A percentile compares a stretch with the other conserved stretches of the same genome.
These are phyloP conservation scores for Galleria mellonella DNA, from an alignment of 1,140 invertebrate species.

Conservation along the genomic window DNA sequence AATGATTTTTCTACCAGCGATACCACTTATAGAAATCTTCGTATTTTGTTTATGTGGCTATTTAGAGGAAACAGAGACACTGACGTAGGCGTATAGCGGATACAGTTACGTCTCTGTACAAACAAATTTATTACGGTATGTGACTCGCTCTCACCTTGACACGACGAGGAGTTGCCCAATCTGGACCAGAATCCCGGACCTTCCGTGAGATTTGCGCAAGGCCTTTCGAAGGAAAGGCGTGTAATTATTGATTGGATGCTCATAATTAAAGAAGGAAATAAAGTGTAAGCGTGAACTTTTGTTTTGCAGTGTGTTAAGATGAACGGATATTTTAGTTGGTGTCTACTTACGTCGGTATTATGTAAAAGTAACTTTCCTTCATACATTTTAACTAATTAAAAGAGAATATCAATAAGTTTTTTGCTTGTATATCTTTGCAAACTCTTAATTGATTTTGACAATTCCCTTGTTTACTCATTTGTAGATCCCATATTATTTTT, in stretches of 20 bases:
- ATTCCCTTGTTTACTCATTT: too few relatives aligned
- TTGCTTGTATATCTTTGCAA: too few relatives aligned
- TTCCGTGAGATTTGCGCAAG: slow-evolving; percentile 35
- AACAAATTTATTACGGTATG: slow-evolving; percentile 54
- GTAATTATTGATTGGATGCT: background rate
- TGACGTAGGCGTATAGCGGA: slow-evolving; percentile 41
- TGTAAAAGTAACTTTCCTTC: too few relatives aligned
- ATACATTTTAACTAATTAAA: too few relatives aligned
- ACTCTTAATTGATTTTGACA: too few relatives aligned
- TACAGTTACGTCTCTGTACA: slow-evolving; percentile 52
- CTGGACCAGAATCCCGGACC: slow-evolving; percentile 21
- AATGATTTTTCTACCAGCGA: too few relatives aligned
- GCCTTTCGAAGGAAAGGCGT: background rate
- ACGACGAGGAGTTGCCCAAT: slow-evolving; percentile 34
- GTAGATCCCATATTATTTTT: too few relatives aligned
- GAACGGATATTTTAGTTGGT: background rate
- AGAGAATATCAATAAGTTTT: too few relatives aligned
- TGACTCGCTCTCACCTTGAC: slow-evolving; percentile 53
- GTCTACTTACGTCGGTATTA: too few relatives aligned
- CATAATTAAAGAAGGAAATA: background rate
- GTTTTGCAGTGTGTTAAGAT: too few relatives aligned
- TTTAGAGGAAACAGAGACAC: slow-evolving; percentile 4
- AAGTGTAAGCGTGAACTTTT: background rate
- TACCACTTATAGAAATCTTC: background rate
- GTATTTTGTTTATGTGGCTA: background rate